phyloP scores from a whole-genome alignment of 2,797 vertebrate species.

The Trematomus bernacchii region DNA sequence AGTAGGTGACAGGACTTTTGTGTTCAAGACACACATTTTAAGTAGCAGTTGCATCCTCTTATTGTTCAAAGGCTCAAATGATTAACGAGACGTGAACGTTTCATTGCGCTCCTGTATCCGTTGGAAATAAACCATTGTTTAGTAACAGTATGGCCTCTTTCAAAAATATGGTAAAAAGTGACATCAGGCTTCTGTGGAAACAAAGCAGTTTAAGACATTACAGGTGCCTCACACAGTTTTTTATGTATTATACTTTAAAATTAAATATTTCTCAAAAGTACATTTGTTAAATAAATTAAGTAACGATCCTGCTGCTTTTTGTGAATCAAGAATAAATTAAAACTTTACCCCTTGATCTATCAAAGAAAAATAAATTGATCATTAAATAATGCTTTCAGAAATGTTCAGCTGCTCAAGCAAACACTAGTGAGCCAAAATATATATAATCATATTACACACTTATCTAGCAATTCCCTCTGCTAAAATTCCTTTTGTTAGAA shows the following conservation, averaged over 20 bases:
- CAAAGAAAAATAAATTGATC: neutral
- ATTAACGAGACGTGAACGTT: slow-evolving; percentile 57
- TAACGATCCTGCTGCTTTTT: neutral
- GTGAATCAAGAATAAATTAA: neutral
- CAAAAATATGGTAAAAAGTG: slow-evolving; percentile 6
- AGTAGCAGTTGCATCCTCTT: slow-evolving; percentile 72
- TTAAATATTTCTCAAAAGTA: neutral
- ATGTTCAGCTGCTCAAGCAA: neutral
- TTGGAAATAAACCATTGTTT: slow-evolving; percentile 70
- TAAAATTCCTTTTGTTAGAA: neutral
- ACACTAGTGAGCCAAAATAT: neutral
- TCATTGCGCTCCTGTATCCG: slow-evolving; percentile 52
- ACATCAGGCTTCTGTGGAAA: slow-evolving; percentile 18
- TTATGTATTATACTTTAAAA: neutral
- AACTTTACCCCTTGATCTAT: neutral
- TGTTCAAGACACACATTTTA: slow-evolving; percentile 43
- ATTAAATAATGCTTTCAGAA: neutral
- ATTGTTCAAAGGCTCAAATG: slow-evolving; percentile 64
- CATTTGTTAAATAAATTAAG: neutral
- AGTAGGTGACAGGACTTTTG: slow-evolving; percentile 62
- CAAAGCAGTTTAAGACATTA: slow-evolving; percentile 9
- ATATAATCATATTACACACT: neutral
- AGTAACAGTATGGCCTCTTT: slow-evolving; percentile 6
- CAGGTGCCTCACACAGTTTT: slow-evolving; percentile 19
- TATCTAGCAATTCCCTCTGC: neutral